phyloP scores from a whole-genome alignment of 92 coral and sea anemone genomes.

The Plumapathes pennacea region DNA sequence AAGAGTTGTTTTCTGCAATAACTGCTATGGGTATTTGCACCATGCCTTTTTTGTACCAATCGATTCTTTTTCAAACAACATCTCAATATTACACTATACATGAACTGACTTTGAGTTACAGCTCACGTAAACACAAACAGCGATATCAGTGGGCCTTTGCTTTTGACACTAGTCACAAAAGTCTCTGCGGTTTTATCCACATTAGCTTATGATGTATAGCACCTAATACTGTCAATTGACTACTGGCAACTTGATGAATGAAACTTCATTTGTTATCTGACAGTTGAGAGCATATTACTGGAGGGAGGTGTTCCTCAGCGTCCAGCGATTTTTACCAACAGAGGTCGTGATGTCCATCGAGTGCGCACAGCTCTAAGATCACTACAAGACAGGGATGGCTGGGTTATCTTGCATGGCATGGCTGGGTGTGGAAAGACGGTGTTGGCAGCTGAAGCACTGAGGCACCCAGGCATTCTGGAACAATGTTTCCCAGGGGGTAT shows the following conservation, averaged over 20 bases:
- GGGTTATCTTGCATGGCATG: conserved; percentile 99
- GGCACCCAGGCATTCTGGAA: conserved; percentile 54
- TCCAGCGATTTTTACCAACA: conserved; percentile 75
- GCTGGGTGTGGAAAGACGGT: conserved; percentile 99
- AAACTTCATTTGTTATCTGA: no score
- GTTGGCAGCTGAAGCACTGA: conserved; percentile 81
- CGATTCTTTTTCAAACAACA: no score
- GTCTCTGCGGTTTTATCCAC: no score
- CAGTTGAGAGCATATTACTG: conserved; percentile 81
- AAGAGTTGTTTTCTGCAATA: background rate
- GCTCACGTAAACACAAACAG: no score
- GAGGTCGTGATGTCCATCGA: conserved; percentile 77
- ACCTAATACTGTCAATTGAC: no score
- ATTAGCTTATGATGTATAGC: no score
- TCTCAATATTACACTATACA: no score
- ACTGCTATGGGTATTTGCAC: background rate
- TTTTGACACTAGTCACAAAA: no score
- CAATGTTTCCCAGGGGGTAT: conserved; percentile 94
- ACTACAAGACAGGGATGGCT: conserved; percentile 73
- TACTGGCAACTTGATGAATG: no score
- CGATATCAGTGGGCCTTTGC: no score
- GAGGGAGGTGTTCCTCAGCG: conserved; percentile 97
- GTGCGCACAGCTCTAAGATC: conserved; percentile 83
- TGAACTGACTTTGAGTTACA: no score
- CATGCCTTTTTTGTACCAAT: no score